Evolutionary conservation across 1,140 invertebrate species (phyloP).

Genomic region (Anastrepha obliqua): DNA sequence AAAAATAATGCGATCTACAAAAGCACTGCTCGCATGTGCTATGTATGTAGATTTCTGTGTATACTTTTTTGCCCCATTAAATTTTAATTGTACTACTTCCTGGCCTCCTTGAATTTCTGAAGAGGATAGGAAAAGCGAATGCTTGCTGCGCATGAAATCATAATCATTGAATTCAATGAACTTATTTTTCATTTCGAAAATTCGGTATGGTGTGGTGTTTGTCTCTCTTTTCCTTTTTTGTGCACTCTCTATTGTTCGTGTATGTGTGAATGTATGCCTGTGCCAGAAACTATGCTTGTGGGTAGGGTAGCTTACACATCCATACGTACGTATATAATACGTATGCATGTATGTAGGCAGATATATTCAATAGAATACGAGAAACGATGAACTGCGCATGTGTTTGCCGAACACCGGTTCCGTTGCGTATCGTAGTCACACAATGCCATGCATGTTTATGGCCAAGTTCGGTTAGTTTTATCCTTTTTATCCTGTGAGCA

Average conservation of each 20-base stretch:
- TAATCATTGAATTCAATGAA: neutral
- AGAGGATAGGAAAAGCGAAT: neutral
- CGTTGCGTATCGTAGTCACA: neutral
- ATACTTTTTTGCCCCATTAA: neutral
- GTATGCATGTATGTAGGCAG: neutral
- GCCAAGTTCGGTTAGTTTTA: neutral
- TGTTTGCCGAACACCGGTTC: conserved; percentile 50
- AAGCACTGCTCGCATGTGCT: neutral
- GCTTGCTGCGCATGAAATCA: neutral
- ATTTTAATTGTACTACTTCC: neutral
- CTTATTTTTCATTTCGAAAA: neutral
- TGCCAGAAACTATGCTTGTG: no score
- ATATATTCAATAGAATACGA: neutral
- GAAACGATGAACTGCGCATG: conserved; percentile 36
- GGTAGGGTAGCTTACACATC: no score
- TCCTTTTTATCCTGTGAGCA: conserved; percentile 36
- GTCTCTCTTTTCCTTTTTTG: neutral
- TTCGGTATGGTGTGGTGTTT: neutral
- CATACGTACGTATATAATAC: neutral
- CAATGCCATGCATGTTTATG: neutral
- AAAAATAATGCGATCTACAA: no score
- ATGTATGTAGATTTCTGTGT: neutral
- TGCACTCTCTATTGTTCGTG: neutral
- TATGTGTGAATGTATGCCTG: neutral
- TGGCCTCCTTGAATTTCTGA: neutral